These are phyloP conservation scores for Pseudopleuronectes americanus DNA, from an alignment of 2,797 vertebrate genomes.

Conservation along the genomic window DNA sequence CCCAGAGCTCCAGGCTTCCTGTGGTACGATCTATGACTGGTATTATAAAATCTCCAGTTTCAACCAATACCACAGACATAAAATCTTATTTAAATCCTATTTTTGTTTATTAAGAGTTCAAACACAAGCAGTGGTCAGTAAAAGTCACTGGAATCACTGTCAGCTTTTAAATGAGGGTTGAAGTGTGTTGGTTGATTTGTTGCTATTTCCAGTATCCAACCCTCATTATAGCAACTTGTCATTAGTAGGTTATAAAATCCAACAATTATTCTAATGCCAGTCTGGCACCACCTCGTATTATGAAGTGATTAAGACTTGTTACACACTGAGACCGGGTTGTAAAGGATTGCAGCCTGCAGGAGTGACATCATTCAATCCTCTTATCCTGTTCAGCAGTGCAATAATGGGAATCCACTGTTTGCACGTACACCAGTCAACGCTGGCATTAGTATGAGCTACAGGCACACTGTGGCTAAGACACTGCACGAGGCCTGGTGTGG, in stretches of 20 bases:
- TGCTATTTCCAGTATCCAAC: neutral
- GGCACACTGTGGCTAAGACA: no score
- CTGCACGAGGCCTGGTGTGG: no score
- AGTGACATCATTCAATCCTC: neutral
- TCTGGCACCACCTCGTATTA: neutral
- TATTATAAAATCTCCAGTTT: neutral
- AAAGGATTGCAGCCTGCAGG: neutral
- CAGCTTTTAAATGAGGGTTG: neutral
- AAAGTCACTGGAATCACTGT: neutral
- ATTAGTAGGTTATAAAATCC: neutral
- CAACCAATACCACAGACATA: neutral
- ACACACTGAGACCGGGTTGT: neutral
- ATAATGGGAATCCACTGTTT: slow-evolving; percentile 3
- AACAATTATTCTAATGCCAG: neutral
- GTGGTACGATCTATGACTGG: neutral
- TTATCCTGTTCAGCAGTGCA: neutral
- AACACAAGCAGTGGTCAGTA: neutral
- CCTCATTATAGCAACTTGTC: neutral
- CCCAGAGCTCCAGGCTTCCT: slow-evolving; percentile 11
- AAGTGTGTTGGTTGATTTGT: neutral
- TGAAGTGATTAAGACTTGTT: neutral
- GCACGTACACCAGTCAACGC: neutral
- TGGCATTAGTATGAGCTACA: neutral
- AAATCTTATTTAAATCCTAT: neutral
- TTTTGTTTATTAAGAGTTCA: neutral